Base-by-base conservation (phyloP, 2,888 invertebrate genomes). In the Drosophila mercatorum region DNA sequence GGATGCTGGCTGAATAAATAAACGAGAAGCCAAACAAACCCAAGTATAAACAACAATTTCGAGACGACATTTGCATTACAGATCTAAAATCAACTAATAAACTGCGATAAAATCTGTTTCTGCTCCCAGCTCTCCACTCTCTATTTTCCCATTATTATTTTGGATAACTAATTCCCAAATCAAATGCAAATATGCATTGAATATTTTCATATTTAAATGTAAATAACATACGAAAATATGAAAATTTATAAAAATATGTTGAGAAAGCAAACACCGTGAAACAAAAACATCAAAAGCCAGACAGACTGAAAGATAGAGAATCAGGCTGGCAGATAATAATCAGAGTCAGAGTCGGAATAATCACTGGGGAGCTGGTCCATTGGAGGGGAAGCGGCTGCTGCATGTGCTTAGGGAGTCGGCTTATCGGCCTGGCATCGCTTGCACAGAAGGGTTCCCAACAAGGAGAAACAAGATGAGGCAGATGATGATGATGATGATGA, bases 121-220 rank as follows among this genome's bases (percentile, higher is more conserved):
- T 38, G 38, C 38, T 38, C 12, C 11, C 47, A 8, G 26, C 28
- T 28, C 12, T 36, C 47, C 7, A 8, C 28, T 28, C 11, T 28
- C 69, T 46, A n/a, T 43, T 53, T 46, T 52, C 47, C n/a, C 52
- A 57, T 53, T 36, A 34, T 34, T 51, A 17, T 57, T 57, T 22
- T 22, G 61, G 12, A 60, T 68, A 73, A 74, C 75, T 75, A 70
- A 87, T 83, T 81, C 84, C 84, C 84, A 69, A 79, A 77, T 61
- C 80, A 83, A 89, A 89, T 84, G 75, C 62, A 78, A 84, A 89
- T 77, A 89, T 68, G 76, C 80, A 78, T 80, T 70, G 80, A 77
- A 66, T 72, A 77, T 71, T 56, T 72, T 46, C 75, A 62, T 68
- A 87, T 81, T 80, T 36, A 75, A 86, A 88, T 86, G 75, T 77